Conservation (phyloP, 2,797 vertebrate genomes). For the Tapera naevia region DNA sequence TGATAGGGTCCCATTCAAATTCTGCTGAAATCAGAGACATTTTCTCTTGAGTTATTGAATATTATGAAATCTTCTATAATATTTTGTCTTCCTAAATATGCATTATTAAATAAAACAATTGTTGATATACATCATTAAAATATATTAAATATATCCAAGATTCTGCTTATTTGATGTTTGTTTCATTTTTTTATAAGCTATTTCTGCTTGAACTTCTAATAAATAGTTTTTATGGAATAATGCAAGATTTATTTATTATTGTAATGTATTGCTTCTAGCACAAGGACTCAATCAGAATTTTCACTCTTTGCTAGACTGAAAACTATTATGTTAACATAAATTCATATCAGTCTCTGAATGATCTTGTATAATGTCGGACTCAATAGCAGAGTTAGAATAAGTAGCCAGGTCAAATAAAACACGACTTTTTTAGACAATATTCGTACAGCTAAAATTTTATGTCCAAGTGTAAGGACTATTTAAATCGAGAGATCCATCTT, state of each 20-base stretch:
- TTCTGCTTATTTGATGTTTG: neutral
- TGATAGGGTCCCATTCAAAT: neutral
- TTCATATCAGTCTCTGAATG: neutral
- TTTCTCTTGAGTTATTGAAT: neutral
- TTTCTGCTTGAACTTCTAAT: neutral
- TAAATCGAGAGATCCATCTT: neutral
- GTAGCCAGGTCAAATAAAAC: neutral
- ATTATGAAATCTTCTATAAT: neutral
- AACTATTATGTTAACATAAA: neutral
- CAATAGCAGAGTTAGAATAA: neutral
- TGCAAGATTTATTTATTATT: neutral
- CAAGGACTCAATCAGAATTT: neutral
- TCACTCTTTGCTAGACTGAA: neutral
- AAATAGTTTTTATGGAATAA: neutral
- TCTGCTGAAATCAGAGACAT: neutral
- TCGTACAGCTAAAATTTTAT: neutral
- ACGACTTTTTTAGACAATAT: neutral
- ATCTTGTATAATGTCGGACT: neutral
- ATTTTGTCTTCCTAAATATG: neutral
- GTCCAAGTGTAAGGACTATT: neutral
- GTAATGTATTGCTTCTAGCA: neutral
- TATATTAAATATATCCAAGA: neutral
- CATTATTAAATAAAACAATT: neutral
- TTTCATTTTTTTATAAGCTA: neutral
- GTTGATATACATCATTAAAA: neutral